phyloP scores from a whole-genome alignment of 2,888 invertebrate species.

The Cosmia pyralina region DNA sequence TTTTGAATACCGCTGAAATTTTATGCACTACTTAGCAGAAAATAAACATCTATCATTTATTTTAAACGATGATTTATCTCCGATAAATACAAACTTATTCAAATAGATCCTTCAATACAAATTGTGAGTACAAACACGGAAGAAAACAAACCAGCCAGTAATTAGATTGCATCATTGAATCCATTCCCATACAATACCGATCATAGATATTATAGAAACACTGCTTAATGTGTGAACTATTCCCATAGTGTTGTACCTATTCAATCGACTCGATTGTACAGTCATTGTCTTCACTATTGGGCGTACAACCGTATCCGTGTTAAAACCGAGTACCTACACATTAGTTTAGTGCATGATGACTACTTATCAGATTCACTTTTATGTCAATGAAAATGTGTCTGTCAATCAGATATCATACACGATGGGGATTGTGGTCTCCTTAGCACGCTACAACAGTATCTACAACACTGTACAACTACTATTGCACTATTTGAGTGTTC shows the following conservation, averaged over 20 bases:
- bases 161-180: conserved; percentile 64
- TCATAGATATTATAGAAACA: conserved; percentile 61
- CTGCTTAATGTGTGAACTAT: conserved; percentile 65
- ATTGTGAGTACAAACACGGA: conserved; percentile 52
- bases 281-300: conserved; percentile 53
- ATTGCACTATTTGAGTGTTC: too few species aligned
- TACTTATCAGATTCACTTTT: conserved; percentile 37
- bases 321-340: conserved; percentile 25
- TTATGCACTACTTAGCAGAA: conserved; percentile 10
- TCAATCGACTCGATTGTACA: conserved; percentile 46
- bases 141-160: conserved; percentile 52
- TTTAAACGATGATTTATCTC: conserved; percentile 40
- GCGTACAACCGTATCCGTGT: conserved; percentile 39
- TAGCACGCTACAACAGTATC: neutral
- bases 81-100: conserved; percentile 30
- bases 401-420: conserved; percentile 22
- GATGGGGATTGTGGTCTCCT: neutral
- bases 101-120: conserved; percentile 44
- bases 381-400: conserved; percentile 1
- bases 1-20: neutral
- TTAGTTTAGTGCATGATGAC: neutral
- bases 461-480: neutral
- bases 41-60: conserved; percentile 25
- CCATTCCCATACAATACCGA: conserved; percentile 66
- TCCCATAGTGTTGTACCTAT: conserved; percentile 60